Evolutionary conservation across 2,888 invertebrate genomes (phyloP), one percentile per base, ranked within the genome.

Genomic region (Neoascia interrupta): DNA sequence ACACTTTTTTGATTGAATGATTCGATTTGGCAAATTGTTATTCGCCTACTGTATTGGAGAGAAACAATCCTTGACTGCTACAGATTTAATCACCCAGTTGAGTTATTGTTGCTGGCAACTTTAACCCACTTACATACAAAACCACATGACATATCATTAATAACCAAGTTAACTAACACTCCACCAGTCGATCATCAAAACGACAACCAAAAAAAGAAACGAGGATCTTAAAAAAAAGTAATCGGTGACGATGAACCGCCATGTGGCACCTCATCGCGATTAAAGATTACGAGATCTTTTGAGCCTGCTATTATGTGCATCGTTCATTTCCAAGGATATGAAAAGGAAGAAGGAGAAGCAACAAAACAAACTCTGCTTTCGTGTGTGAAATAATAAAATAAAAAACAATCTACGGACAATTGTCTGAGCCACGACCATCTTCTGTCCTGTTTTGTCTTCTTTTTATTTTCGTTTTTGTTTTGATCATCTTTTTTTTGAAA

Each of bases 251-350:
- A 56, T 66, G 72, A 66, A 72, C 76, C 64, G 47, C 64, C 76
- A 79, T 79, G 76, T 79, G 73, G 79, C 79, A 79, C 79, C 79
- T 79, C 79, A 73, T 79, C 79, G 66, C 73, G 79, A 79, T 79
- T 73, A 68, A 72, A 73, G 79, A 73, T 79, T 73, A 60, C 79
- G 73, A 31, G 8, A 31, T n/a, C 26, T 26, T 8, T 8, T 26
- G n/a, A n/a, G n/a, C n/a, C 72, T 72, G 58, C 15, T 16, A 21
- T 23, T 51, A 21, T 51, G 39, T 58, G 54, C 56, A 69, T 54
- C 63, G 36, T 51, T 31, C n/a, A 10, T 31, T 73, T 31, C 54
- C 37, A 23, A 47, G 19, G 47, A 41, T 15, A 5, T 2, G 10
- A 39, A 58, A 39, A 34, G 23, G 16, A 63, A 43, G n/a, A 69